Evolutionary conservation across 2,113 vertebrate genomes (phyloP).

Genomic region (Hemichromis elongatus): DNA sequence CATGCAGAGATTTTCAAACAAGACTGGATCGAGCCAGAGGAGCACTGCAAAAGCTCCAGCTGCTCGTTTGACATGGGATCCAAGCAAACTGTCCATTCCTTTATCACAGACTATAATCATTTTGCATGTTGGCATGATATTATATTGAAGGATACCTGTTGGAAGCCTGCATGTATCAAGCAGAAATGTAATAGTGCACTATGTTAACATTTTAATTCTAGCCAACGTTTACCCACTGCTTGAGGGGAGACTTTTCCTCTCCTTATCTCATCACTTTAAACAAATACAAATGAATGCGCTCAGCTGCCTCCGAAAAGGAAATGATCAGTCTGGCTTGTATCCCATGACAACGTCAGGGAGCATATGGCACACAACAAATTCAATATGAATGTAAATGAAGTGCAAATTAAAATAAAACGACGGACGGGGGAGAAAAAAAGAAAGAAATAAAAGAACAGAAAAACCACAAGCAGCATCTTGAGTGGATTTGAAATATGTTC

Average conservation of each 20-base stretch:
- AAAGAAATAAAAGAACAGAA: not conserved
- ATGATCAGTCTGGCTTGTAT: constrained; percentile 46
- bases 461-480: not conserved
- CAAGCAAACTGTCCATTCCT: not conserved
- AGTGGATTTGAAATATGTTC: constrained; percentile 17
- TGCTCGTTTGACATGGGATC: not conserved
- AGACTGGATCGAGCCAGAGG: not conserved
- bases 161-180: not conserved
- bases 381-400: constrained; percentile 74
- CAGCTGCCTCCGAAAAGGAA: constrained; percentile 51
- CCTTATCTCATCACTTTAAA: constrained; percentile 57
- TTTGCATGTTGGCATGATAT: not conserved
- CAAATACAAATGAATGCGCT: constrained; percentile 49
- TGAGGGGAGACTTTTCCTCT: not conserved
- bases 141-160: not conserved
- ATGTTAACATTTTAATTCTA: constrained; percentile 4
- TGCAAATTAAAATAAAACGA: constrained; percentile 43
- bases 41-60: not conserved
- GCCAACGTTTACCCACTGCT: constrained; percentile 15
- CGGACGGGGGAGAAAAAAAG: not conserved
- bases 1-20: not conserved
- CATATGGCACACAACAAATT: constrained; percentile 63
- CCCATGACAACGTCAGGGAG: constrained; percentile 62
- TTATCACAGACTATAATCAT: not conserved
- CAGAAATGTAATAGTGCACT: not conserved